Base-by-base conservation (phyloP, 2,797 vertebrate species). In the Eptatretus atami region DNA sequence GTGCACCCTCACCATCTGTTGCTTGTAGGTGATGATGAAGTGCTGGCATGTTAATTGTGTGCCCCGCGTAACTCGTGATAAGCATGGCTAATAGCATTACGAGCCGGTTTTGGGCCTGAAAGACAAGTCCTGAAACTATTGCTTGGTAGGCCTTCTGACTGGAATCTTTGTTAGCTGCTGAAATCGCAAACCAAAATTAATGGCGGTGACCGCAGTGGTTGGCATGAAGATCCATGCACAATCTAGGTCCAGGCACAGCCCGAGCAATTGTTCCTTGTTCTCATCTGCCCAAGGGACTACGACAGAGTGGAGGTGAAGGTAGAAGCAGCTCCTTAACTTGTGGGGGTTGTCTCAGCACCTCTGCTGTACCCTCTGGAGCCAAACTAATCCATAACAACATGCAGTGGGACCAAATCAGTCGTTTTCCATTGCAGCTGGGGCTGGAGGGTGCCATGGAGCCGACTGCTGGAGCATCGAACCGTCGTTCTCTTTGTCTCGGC, bases 151-250 rank as follows among this genome's bases (percentile, higher is more conserved):
- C 96, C 81, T 64, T 96, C 90, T 3, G 77, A 76, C 73, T 96
- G 90, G 70, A 99, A 99, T 74, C 85, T 96, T 78, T 94, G 84
- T 88, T 72, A 53, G 92, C 92, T 0, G 90, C 92, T 99, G 92
- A 76, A 99, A 99, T 0, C 92, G 79, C 66, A 95, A 90, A 70
- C 92, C 96, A n/a, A n/a, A 74, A 95, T 78, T 55, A 86, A 80
- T 12, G 82, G 81, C 72, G 95, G 92, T 74, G 87, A 98, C 68
- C 82, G 80, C 0, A 86, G 86, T 66, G 85, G 86, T 72, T 86
- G 90, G 68, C 73, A 0, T 79, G 77, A n/a, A 69, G 6, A 31
- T 31, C 31, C 31, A 31, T 31, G 31, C 31, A 31, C n/a, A 31
- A 31, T 31, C 31, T 3, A 31, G 31, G 31, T 31, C n/a, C 31